Percentiles rank a stretch among this genome's conserved stretches.
Evolutionary conservation across 2,888 invertebrate genomes (phyloP).

Genomic region (Ormyrus pomaceus): DNA sequence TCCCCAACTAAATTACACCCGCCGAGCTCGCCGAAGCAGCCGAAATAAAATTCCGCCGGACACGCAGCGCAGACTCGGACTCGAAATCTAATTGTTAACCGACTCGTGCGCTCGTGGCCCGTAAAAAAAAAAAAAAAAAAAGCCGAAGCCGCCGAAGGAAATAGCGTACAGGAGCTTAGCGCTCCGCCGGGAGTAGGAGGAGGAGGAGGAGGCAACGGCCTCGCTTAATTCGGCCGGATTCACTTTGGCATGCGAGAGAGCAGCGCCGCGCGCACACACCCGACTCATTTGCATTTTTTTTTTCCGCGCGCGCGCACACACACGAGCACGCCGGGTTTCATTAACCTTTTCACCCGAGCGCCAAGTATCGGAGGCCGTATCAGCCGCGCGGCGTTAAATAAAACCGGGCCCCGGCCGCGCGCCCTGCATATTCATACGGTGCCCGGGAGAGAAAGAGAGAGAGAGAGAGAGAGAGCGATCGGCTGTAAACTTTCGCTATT

Average conservation of each 20-base stretch:
- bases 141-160: not conserved
- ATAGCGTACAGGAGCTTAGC: not conserved
- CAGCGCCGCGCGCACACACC: conserved; percentile 37
- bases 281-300: conserved; percentile 70
- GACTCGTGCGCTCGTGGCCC: too few relatives aligned
- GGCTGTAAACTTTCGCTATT: conserved; percentile 21
- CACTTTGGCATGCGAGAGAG: conserved; percentile 51
- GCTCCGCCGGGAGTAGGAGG: not conserved
- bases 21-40: too few relatives aligned
- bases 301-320: conserved; percentile 20
- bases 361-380: conserved; percentile 52
- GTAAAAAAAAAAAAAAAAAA: not conserved
- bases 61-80: too few relatives aligned
- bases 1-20: too few relatives aligned
- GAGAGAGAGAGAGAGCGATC: conserved; percentile 5
- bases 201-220: not conserved
- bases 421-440: conserved; percentile 69
- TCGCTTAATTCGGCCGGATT: conserved; percentile 57
- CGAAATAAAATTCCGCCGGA: too few relatives aligned
- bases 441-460: too few relatives aligned
- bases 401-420: conserved; percentile 54
- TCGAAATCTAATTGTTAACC: too few relatives aligned
- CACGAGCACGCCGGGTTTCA: conserved; percentile 66
- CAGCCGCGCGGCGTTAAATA: conserved; percentile 65
- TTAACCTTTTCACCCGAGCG: conserved; percentile 66